phyloP scores from a whole-genome alignment of 2,797 vertebrate species.

The Melanotaenia boesemani region DNA sequence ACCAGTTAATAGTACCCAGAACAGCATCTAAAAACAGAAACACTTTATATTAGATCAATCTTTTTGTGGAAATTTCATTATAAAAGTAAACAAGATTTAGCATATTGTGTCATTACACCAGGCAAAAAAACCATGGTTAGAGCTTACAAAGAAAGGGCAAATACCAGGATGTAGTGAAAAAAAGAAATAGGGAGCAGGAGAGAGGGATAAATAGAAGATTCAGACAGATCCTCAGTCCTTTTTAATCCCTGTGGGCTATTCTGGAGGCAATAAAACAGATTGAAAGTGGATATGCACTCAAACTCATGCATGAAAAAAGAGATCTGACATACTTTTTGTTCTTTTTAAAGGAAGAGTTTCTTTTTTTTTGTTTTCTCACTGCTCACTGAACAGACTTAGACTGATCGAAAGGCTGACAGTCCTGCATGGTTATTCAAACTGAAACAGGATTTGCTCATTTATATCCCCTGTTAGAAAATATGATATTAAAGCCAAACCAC shows the following conservation, averaged over 20 bases:
- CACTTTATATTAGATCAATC: slow-evolving; percentile 25
- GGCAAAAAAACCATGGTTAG: slow-evolving; percentile 31
- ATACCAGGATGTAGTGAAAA: slow-evolving; percentile 26
- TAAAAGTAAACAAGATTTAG: slow-evolving; percentile 40
- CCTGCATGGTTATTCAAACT: slow-evolving; percentile 3
- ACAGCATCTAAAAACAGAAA: slow-evolving; percentile 24
- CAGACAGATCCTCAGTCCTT: slow-evolving; percentile 54
- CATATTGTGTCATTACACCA: slow-evolving; percentile 35
- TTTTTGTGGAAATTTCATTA: slow-evolving; percentile 42
- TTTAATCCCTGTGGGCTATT: slow-evolving; percentile 65
- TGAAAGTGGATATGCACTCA: slow-evolving; percentile 38
- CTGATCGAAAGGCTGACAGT: not conserved
- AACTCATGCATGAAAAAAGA: slow-evolving; percentile 22
- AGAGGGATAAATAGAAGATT: slow-evolving; percentile 64
- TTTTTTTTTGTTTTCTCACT: not conserved
- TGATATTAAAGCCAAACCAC: slow-evolving; percentile 46
- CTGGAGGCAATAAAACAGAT: slow-evolving; percentile 60
- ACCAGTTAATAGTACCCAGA: slow-evolving; percentile 3
- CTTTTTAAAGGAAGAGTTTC: not conserved
- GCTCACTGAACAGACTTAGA: not conserved
- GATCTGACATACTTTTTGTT: not conserved
- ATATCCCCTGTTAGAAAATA: slow-evolving; percentile 32
- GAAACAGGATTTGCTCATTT: slow-evolving; percentile 28
- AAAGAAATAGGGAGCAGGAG: slow-evolving; percentile 33
- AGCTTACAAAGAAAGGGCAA: slow-evolving; percentile 26